Conservation (phyloP, 2,113 vertebrate species). For the Sander vitreus region DNA sequence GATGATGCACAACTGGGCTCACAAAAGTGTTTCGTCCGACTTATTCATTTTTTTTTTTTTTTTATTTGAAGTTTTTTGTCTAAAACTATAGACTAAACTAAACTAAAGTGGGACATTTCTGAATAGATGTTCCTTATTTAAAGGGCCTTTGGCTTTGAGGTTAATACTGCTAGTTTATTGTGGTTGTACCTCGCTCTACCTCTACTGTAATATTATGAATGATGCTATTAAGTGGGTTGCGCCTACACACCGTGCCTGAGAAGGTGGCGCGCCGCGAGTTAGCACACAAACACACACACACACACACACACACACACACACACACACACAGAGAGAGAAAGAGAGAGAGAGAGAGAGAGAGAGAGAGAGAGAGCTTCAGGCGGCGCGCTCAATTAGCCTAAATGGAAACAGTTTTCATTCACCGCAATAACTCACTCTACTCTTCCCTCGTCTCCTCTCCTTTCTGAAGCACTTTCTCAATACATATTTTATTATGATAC, state of each 20-base stretch:
- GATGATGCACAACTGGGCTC: too few species aligned
- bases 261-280: slow-evolving; percentile 81
- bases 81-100: neutral
- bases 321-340: too few species aligned
- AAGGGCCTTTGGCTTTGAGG: slow-evolving; percentile 83
- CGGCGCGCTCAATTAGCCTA: slow-evolving; percentile 92
- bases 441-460: slow-evolving; percentile 42
- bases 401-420: slow-evolving; percentile 95
- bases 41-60: neutral
- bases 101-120: neutral
- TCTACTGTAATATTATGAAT: slow-evolving; percentile 87
- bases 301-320: too few species aligned
- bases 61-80: neutral
- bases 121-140: slow-evolving; percentile 83
- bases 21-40: neutral
- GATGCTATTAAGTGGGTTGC: slow-evolving; percentile 89
- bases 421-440: slow-evolving; percentile 92
- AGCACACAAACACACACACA: slow-evolving; percentile 28
- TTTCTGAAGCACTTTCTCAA: slow-evolving; percentile 86
- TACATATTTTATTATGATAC: slow-evolving; percentile 91
- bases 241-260: slow-evolving; percentile 78
- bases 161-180: slow-evolving; percentile 91
- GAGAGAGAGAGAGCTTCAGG: slow-evolving; percentile 73
- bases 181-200: slow-evolving; percentile 91
- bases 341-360: slow-evolving; percentile 62